Base-by-base conservation (phyloP, 2,113 vertebrate species). In the Himantopus leucocephalus region DNA sequence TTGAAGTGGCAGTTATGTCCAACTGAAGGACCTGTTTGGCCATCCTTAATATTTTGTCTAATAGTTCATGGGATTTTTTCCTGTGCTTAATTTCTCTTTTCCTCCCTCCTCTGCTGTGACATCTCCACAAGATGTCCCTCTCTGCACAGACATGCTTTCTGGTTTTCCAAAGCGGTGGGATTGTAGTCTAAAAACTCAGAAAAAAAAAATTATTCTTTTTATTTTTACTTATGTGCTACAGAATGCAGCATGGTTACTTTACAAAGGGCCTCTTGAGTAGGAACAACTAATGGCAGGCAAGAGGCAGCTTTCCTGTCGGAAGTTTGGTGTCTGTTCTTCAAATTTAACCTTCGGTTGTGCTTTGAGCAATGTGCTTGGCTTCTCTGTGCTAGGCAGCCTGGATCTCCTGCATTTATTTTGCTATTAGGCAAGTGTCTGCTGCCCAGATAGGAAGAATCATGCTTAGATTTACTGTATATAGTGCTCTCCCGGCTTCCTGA, bases 41-140 rank as follows among this genome's bases (percentile, higher is more conserved):
- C 35, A 18, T 59, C 47, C 43, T 86, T 74, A 58, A 9, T 63
- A 14, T 59, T 84, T 86, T 81, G 29, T 50, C 60, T 64, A 24
- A 34, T 12, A 78, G 41, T n/a, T 41, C 3, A 8, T 63, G 35
- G 45, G 12, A 16, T 48, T 63, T 82, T 88, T 47, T 14, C 50
- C 47, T 64, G 23, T 59, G 20, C 23, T 66, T 62, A 24, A 72
- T 89, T 92, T 88, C 50, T 67, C 32, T 89, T 85, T 96, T 30
- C 26, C 75, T 67, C 77, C 75, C 26, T 95, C 45, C 66, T 94
- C 58, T 91, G 77, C 91, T 82, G 58, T 92, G 77, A 15, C 67
- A n/a, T 95, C 81, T 90, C 96, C 96, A 94, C 97, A 94, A 97
- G 96, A 55, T 96, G 96, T 92, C 95, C 88, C 94, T 82, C 91